These are phyloP conservation scores for Gryllus bimaculatus DNA, from an alignment of 1,140 invertebrate species.

Conservation along the genomic window DNA sequence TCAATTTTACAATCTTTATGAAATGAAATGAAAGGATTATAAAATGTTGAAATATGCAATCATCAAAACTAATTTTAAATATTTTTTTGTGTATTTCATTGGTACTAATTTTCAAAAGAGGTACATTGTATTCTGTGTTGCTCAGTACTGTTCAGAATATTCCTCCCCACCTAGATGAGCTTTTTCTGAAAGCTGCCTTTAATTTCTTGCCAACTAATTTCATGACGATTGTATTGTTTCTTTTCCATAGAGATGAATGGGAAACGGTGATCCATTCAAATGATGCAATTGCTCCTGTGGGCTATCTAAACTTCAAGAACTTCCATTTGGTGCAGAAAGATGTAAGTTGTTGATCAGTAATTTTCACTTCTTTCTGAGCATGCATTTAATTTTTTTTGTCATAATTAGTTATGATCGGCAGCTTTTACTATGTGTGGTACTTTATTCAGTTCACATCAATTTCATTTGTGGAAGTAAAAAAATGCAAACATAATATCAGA, in stretches of 20 bases:
- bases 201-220: background rate
- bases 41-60: background rate
- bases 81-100: background rate
- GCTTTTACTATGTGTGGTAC: background rate
- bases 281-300: slow-evolving; percentile 85
- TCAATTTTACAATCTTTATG: too few species aligned
- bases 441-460: too few species aligned
- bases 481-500: too few species aligned
- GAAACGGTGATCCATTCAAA: slow-evolving; percentile 81
- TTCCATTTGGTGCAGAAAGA: slow-evolving; percentile 64
- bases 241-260: slow-evolving; percentile 66
- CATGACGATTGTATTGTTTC: slow-evolving; percentile 21
- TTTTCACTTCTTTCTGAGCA: background rate
- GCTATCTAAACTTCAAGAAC: slow-evolving; percentile 80
- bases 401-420: background rate
- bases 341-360: slow-evolving; percentile 23
- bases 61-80: background rate
- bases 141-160: background rate
- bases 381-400: background rate
- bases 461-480: too few species aligned
- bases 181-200: background rate
- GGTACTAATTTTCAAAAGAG: background rate
- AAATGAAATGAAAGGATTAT: background rate
- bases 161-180: background rate
- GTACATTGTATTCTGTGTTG: background rate